Base-by-base conservation (phyloP, 2,888 invertebrate genomes). In the Melolontha melolontha region DNA sequence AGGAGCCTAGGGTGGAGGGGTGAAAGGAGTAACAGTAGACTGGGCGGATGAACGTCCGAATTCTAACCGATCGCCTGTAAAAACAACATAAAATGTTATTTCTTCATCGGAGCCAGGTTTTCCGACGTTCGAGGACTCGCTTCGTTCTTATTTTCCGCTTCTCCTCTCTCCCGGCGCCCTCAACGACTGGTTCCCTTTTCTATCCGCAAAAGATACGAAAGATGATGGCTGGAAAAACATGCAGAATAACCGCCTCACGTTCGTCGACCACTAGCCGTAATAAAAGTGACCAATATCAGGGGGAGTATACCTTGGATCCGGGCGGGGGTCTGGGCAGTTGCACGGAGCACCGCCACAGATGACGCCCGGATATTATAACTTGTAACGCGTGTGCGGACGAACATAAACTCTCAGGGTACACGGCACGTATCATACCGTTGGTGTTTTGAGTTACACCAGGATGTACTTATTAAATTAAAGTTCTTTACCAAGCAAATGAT, bases 241-340 rank as follows among this genome's bases (percentile, higher is more conserved):
- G 77, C 77, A 79, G 73, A 75, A 71, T 70, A 75, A 71, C 68
- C 74, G 75, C 77, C 78, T 78, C 81, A 81, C 81, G 82, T 81
- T 80, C 81, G 78, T 75, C 76, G 80, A 42, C 80, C 80, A 80
- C 79, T 81, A 54, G 65, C 69, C 79, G 82, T 81, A 82, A 83
- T 83, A 83, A 83, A 83, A 83, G 80, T 80, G 78, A 80, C 83
- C 83, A 83, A 83, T 83, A 83, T 83, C 83, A 83, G 81, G 79
- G 69, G 74, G 75, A 34, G 34, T 34, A 10, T 77, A 78, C 79
- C 79, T 78, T 78, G 73, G 76, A 64, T 57, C 51, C 51, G 34
- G 41, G 59, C 8, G 34, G 10, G 6, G 34, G 34, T 34, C 34
- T 34, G 34, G 6, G 34, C 34, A 34, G 34, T 34, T 34, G 54